Percentiles rank a stretch among this genome's conserved stretches.
Conservation (phyloP, 2,888 invertebrate species). For the Sesia bembeciformis region DNA sequence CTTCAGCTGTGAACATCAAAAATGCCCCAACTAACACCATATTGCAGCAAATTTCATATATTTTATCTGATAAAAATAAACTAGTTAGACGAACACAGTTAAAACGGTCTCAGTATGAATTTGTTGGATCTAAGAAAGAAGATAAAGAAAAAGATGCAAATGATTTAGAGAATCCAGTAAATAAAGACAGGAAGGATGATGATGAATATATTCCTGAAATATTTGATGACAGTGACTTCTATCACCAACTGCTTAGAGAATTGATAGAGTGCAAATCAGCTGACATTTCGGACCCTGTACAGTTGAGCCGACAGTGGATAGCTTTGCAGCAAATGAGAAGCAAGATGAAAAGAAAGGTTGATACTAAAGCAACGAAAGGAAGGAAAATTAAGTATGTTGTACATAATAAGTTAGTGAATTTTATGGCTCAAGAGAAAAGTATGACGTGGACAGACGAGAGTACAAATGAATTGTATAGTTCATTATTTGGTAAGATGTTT, state of each 20-base stretch:
- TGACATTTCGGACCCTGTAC: constrained; percentile 87
- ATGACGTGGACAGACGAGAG: constrained; percentile 84
- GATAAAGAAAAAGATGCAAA: background rate
- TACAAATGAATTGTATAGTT: constrained; percentile 85
- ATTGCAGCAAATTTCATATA: constrained; percentile 88
- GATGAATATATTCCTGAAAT: constrained; percentile 85
- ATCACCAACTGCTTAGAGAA: constrained; percentile 93
- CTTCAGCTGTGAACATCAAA: constrained; percentile 77
- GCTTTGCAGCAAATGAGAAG: constrained; percentile 92
- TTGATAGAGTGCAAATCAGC: constrained; percentile 93
- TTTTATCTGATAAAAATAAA: constrained; percentile 84
- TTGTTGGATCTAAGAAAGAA: constrained; percentile 73
- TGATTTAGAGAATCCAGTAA: constrained; percentile 17
- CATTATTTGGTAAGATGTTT: constrained; percentile 83
- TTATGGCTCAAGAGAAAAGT: constrained; percentile 87
- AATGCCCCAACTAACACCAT: constrained; percentile 77
- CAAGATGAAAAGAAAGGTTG: constrained; percentile 94
- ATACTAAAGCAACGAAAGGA: constrained; percentile 95
- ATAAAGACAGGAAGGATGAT: constrained; percentile 44
- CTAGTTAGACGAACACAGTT: constrained; percentile 86
- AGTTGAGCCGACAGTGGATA: constrained; percentile 91
- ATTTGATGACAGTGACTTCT: constrained; percentile 98
- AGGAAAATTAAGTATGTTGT: constrained; percentile 90
- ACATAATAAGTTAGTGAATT: constrained; percentile 90
- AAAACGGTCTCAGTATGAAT: constrained; percentile 82